A percentile compares a stretch with the other conserved stretches of the same genome.
phyloP scores from a whole-genome alignment of 2,888 invertebrate genomes.

The Lasioglossum lativentre region DNA sequence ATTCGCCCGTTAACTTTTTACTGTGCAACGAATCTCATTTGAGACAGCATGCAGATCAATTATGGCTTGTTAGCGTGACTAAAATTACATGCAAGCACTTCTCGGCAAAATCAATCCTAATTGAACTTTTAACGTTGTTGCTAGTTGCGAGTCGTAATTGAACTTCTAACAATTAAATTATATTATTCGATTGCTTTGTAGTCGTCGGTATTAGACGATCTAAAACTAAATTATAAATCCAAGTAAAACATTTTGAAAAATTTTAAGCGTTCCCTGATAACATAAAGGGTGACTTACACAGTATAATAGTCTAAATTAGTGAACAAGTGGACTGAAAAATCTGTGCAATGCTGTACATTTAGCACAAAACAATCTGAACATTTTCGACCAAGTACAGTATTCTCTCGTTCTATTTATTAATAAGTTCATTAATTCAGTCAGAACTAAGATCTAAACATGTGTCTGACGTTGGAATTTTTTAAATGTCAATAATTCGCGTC shows the following conservation, averaged over 20 bases:
- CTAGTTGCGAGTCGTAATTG: neutral
- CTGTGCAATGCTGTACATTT: constrained; percentile 8
- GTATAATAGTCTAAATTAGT: neutral
- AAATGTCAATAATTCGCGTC: neutral
- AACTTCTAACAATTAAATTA: neutral
- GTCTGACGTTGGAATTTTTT: neutral
- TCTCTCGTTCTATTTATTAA: neutral
- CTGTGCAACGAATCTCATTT: constrained; percentile 49
- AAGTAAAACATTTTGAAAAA: neutral
- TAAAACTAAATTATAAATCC: neutral
- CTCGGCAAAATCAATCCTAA: neutral
- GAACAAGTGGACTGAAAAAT: neutral
- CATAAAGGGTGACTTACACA: neutral
- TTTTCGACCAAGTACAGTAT: neutral
- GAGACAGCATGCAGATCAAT: constrained; percentile 50
- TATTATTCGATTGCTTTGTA: neutral
- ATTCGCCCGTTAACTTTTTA: constrained; percentile 59
- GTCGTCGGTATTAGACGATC: neutral
- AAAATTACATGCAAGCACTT: constrained; percentile 26
- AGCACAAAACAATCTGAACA: neutral
- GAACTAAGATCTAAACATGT: no score
- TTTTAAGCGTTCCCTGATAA: neutral
- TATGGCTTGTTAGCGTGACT: constrained; percentile 10
- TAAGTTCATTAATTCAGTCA: no score
- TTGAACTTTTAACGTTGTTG: neutral